Evolutionary conservation across 2,797 vertebrate species (phyloP).

Genomic region (Acanthurus lineatus): DNA sequence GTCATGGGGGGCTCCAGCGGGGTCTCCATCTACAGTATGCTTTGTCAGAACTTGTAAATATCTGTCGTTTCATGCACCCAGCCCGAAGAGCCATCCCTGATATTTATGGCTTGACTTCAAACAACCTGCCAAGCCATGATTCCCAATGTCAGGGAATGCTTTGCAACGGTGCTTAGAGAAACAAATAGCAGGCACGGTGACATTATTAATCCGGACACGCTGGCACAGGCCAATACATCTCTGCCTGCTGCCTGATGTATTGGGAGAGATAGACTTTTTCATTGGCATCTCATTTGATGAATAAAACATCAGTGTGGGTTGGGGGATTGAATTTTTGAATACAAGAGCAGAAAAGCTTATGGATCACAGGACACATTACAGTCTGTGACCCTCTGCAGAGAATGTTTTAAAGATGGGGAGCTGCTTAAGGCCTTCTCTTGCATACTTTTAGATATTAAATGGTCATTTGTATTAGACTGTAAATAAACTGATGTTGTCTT

Average conservation of each 20-base stretch:
- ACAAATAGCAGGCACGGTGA: slow-evolving; percentile 57
- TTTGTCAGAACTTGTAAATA: slow-evolving; percentile 29
- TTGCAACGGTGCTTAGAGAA: slow-evolving; percentile 55
- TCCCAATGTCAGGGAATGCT: slow-evolving; percentile 57
- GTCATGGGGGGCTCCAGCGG: not conserved
- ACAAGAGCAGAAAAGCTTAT: slow-evolving; percentile 48
- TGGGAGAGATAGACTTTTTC: slow-evolving; percentile 73
- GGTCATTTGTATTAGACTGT: not conserved
- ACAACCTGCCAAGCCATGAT: slow-evolving; percentile 33
- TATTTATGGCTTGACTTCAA: slow-evolving; percentile 49
- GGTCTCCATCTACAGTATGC: slow-evolving; percentile 4
- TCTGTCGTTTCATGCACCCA: slow-evolving; percentile 17
- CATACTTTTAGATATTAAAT: not conserved
- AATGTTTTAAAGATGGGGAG: slow-evolving; percentile 32
- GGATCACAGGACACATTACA: slow-evolving; percentile 52
- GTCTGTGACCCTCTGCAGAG: slow-evolving; percentile 27
- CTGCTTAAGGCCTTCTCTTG: slow-evolving; percentile 24
- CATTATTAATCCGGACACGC: slow-evolving; percentile 79
- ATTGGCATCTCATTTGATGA: slow-evolving; percentile 71
- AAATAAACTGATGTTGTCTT: slow-evolving; percentile 4
- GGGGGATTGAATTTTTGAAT: slow-evolving; percentile 63
- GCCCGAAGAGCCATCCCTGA: slow-evolving; percentile 21
- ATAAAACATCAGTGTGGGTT: slow-evolving; percentile 74
- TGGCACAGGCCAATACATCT: slow-evolving; percentile 63
- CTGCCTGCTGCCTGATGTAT: slow-evolving; percentile 69